These are phyloP conservation scores for Lagodon rhomboides DNA, from an alignment of 2,797 vertebrate genomes.

Conservation along the genomic window DNA sequence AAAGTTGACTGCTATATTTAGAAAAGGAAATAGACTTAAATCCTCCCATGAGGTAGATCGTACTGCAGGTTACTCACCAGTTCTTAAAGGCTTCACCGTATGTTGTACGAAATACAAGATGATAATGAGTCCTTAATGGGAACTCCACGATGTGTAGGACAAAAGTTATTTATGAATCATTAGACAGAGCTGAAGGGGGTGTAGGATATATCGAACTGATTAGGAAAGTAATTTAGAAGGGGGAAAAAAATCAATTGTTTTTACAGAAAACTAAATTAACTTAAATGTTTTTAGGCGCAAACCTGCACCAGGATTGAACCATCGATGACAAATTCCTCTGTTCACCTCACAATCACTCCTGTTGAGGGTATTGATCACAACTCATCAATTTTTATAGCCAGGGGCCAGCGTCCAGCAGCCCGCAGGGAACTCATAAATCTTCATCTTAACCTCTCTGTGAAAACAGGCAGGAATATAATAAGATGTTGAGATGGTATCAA, in stretches of 20 bases:
- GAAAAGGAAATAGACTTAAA: background rate
- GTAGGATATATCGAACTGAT: background rate
- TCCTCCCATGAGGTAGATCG: background rate
- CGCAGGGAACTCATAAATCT: conserved; percentile 15
- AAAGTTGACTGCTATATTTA: background rate
- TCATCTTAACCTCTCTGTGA: background rate
- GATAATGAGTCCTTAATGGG: background rate
- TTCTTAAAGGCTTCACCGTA: background rate
- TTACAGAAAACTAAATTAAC: background rate
- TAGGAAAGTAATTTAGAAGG: background rate
- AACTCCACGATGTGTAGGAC: background rate
- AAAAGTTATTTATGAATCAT: background rate
- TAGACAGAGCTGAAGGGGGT: background rate
- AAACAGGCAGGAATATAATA: conserved; percentile 14
- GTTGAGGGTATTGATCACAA: conserved; percentile 36
- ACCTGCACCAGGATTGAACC: background rate
- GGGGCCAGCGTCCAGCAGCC: background rate
- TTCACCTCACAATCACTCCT: conserved; percentile 9
- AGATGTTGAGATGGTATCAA: background rate
- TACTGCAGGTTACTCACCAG: background rate
- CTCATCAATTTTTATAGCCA: conserved; percentile 18
- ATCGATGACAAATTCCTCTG: background rate
- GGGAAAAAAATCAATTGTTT: background rate
- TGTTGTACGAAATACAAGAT: conserved; percentile 1
- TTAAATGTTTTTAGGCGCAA: background rate